These are phyloP conservation scores for Pituophis catenifer DNA, from an alignment of 2,113 vertebrate genomes.

Conservation along the genomic window DNA sequence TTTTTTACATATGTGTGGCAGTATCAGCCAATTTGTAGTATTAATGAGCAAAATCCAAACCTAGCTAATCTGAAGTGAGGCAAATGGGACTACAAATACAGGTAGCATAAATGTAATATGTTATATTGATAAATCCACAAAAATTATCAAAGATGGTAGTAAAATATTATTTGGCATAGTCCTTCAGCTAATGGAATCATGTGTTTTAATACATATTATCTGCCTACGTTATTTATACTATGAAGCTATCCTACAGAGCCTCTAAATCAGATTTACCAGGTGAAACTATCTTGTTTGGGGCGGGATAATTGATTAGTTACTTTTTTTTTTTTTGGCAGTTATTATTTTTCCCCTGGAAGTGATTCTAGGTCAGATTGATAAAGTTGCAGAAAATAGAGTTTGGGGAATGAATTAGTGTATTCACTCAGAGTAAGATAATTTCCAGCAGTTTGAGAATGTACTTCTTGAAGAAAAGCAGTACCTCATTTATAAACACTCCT, in stretches of 20 bases:
- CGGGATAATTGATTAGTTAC: not conserved
- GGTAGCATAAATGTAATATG: not conserved
- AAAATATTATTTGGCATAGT: not conserved
- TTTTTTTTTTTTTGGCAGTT: not conserved
- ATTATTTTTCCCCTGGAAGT: not conserved
- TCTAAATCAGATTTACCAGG: not conserved
- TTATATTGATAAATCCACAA: not conserved
- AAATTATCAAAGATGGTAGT: not conserved
- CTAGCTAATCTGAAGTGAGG: not conserved
- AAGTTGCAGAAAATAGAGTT: not conserved
- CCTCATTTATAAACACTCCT: not conserved
- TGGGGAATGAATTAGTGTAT: not conserved
- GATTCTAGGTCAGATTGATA: not conserved
- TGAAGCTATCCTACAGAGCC: not conserved
- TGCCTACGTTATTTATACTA: not conserved
- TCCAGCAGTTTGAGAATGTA: not conserved
- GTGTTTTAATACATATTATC: not conserved
- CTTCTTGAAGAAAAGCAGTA: not conserved
- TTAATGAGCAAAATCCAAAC: not conserved
- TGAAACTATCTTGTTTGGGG: not conserved
- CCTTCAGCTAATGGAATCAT: not conserved
- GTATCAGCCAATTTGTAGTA: not conserved
- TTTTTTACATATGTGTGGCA: not conserved
- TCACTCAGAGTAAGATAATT: not conserved
- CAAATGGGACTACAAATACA: not conserved